Evolutionary conservation across 2,888 invertebrate genomes (phyloP).

Genomic region (Heteromurus nitidus): DNA sequence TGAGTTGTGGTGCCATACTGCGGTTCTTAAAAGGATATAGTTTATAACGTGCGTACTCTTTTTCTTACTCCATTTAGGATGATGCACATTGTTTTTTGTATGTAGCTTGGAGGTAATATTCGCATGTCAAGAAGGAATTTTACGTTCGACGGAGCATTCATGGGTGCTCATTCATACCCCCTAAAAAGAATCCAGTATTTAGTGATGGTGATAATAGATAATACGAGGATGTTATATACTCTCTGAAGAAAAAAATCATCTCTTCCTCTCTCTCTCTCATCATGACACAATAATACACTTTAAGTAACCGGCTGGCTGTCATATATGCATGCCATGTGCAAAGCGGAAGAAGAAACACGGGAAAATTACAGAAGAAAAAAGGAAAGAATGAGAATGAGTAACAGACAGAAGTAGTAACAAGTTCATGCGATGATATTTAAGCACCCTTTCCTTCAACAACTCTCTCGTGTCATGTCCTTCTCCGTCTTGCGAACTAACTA

Average conservation of each 20-base stretch:
- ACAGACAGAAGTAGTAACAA: constrained; percentile 24
- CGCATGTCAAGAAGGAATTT: constrained; percentile 31
- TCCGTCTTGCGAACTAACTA: no score
- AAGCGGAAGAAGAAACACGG: constrained; percentile 51
- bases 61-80: no score
- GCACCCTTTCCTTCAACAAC: constrained; percentile 32
- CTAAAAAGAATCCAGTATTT: background rate
- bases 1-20: no score
- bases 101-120: background rate
- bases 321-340: constrained; percentile 46
- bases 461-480: constrained; percentile 31
- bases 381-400: no score
- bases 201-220: background rate
- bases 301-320: constrained; percentile 22
- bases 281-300: constrained; percentile 46
- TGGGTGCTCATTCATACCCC: constrained; percentile 5
- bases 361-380: no score
- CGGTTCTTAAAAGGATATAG: no score
- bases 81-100: no score
- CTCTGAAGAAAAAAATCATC: background rate
- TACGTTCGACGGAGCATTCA: constrained; percentile 7
- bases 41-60: background rate
- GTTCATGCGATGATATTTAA: constrained; percentile 10
- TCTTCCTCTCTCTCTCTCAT: constrained; percentile 5
- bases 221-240: no score